Conservation (phyloP, 35 echinoderm and acorn worm species). For the Stichopus chloronotus region DNA sequence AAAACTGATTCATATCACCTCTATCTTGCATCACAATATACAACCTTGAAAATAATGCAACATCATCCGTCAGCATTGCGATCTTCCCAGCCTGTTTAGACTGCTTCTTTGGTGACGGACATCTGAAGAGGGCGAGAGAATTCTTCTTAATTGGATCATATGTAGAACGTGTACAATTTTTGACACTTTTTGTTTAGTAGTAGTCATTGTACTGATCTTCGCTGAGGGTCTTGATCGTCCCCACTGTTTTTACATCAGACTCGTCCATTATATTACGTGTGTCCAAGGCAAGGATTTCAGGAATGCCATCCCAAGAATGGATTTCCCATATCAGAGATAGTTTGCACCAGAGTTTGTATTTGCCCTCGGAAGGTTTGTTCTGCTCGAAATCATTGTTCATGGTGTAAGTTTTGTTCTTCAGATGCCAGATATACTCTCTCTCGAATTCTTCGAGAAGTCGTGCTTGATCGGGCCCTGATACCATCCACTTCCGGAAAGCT, state of each 20-base stretch:
- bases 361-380: not conserved
- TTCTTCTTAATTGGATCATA: conserved; percentile 70
- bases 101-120: not conserved
- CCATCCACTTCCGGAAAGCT: too few species aligned
- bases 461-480: conserved; percentile 6
- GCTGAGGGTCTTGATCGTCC: conserved; percentile 25
- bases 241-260: too few species aligned
- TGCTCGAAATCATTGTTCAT: conserved; percentile 3
- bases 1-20: conserved; percentile 47
- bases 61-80: too few species aligned
- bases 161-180: too few species aligned
- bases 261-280: conserved; percentile 11
- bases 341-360: not conserved
- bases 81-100: conserved; percentile 18
- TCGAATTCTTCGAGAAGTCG: conserved; percentile 19
- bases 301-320: conserved; percentile 58
- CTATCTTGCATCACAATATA: conserved; percentile 57
- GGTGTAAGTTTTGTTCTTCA: not conserved
- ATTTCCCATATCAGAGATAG: conserved; percentile 67
- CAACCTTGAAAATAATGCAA: conserved; percentile 45
- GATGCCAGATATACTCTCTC: not conserved
- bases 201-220: conserved; percentile 28
- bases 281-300: conserved; percentile 46
- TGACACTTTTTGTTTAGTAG: conserved; percentile 2
- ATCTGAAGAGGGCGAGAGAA: conserved; percentile 18